phyloP scores from a whole-genome alignment of 1,140 invertebrate genomes.

The Diuraphis noxia region DNA sequence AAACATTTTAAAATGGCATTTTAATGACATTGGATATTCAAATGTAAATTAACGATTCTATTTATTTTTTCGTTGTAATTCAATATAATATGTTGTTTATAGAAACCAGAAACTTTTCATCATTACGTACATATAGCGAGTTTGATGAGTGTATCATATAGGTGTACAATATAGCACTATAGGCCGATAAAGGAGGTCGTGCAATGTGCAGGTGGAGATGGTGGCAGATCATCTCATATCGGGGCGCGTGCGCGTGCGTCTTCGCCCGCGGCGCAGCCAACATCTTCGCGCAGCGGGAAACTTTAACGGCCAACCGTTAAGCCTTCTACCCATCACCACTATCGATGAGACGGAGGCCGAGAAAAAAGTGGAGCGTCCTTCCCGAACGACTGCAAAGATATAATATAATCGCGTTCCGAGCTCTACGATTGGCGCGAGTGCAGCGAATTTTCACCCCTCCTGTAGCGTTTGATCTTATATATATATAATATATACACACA shows the following conservation, averaged over 20 bases:
- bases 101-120: too few species aligned
- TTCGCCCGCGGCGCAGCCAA: not conserved
- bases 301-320: conserved; percentile 12
- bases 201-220: not conserved
- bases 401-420: conserved; percentile 10
- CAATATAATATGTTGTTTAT: too few species aligned
- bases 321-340: not conserved
- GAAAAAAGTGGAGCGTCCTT: not conserved
- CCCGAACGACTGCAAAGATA: not conserved
- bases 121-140: not conserved
- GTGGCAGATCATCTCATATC: not conserved
- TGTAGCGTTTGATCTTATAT: not conserved
- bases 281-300: not conserved
- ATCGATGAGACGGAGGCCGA: not conserved
- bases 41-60: too few species aligned
- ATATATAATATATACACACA: not conserved
- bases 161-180: not conserved
- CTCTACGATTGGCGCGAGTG: not conserved
- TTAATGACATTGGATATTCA: too few species aligned
- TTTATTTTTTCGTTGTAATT: too few species aligned
- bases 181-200: not conserved
- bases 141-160: not conserved
- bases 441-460: not conserved
- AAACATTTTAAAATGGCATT: too few species aligned
- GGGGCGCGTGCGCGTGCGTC: not conserved